Conservation (phyloP, 2,113 vertebrate species). For the Lamprologus lemairii region DNA sequence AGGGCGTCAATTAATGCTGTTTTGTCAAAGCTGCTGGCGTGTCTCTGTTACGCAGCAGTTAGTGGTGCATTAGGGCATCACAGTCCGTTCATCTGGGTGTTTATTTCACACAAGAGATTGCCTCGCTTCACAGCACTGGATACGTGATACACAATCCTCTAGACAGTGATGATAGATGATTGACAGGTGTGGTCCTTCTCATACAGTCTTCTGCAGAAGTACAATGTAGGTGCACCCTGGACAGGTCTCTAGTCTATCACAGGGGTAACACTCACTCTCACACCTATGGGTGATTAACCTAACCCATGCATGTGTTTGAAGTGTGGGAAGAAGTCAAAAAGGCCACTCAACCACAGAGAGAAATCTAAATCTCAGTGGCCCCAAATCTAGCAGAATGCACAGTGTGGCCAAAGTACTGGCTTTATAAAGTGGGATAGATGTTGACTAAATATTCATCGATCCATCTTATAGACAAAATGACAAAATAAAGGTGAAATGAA, state of each 20-base stretch:
- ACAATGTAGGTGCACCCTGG: not conserved
- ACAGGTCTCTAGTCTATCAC: not conserved
- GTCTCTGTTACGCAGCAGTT: not conserved
- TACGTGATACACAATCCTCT: not conserved
- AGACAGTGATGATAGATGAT: not conserved
- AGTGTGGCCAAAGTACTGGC: fast-evolving
- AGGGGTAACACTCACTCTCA: not conserved
- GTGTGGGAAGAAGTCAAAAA: not conserved
- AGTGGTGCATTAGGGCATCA: not conserved
- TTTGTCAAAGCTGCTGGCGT: not conserved
- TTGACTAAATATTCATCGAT: not conserved
- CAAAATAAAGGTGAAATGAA: not conserved
- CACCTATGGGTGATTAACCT: not conserved
- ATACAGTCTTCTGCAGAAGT: not conserved
- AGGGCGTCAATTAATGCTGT: not conserved
- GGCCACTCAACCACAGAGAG: not conserved
- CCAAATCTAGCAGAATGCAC: not conserved
- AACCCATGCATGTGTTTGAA: not conserved
- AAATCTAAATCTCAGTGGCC: not conserved
- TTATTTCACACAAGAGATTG: not conserved
- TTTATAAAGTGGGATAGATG: not conserved
- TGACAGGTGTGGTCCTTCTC: not conserved
- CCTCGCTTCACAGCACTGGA: not conserved
- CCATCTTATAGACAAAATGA: not conserved
- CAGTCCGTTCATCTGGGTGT: not conserved